Evolutionary conservation across 2,888 invertebrate species (phyloP).

Genomic region (Dione vanillae): DNA sequence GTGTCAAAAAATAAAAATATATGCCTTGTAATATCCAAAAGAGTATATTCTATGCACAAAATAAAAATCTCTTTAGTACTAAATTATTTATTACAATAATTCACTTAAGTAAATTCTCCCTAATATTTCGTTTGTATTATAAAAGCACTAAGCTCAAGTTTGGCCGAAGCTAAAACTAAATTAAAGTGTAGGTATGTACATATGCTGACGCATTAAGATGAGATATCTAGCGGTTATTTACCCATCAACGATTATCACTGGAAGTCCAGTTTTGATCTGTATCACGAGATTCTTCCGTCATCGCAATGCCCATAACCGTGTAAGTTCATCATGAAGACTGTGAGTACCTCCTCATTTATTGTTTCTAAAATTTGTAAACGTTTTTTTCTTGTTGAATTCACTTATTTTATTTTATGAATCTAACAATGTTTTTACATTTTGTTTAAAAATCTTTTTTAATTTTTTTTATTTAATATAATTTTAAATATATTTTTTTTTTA

Average conservation of each 20-base stretch:
- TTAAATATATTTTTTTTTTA: too few relatives aligned
- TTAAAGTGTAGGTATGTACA: not conserved
- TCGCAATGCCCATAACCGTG: slow-evolving; percentile 54
- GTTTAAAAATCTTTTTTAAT: too few relatives aligned
- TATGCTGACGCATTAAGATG: slow-evolving; percentile 21
- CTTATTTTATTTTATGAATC: not conserved
- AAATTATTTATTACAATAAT: too few relatives aligned
- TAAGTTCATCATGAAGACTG: slow-evolving; percentile 70
- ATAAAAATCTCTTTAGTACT: too few relatives aligned
- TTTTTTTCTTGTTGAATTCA: not conserved
- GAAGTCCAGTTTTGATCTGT: slow-evolving; percentile 47
- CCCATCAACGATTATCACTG: slow-evolving; percentile 57
- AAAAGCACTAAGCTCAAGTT: not conserved
- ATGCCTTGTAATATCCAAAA: too few relatives aligned
- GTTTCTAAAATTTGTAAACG: too few relatives aligned
- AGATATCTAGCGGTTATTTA: slow-evolving; percentile 59
- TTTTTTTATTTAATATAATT: too few relatives aligned
- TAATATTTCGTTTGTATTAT: too few relatives aligned
- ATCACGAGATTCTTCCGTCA: slow-evolving; percentile 63
- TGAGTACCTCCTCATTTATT: slow-evolving; percentile 55
- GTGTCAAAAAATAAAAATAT: too few relatives aligned
- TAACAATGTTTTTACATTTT: not conserved
- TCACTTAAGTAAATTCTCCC: too few relatives aligned
- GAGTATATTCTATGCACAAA: too few relatives aligned
- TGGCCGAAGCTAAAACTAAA: not conserved